Conservation (phyloP, 2,888 invertebrate genomes). For the Ectemnius cavifrons region DNA sequence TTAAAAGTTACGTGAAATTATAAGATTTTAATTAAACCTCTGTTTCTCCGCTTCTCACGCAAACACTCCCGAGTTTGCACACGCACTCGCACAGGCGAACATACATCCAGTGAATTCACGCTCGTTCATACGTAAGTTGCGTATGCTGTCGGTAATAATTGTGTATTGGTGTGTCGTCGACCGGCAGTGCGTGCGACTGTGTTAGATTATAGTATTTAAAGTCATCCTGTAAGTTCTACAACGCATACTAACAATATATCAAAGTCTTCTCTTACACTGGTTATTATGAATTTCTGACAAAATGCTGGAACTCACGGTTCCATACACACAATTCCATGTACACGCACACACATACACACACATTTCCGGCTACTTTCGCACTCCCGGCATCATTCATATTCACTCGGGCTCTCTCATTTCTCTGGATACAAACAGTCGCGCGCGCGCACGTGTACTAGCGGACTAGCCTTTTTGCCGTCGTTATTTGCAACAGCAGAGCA, state of each 20-base stretch:
- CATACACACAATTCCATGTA: background rate
- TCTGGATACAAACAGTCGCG: background rate
- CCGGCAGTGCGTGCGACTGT: no score
- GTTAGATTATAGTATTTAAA: conserved; percentile 55
- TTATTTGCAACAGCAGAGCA: background rate
- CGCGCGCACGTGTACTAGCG: background rate
- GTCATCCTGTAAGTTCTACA: conserved; percentile 60
- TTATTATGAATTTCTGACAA: conserved; percentile 67
- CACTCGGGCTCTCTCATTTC: conserved; percentile 9
- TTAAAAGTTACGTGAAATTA: conserved; percentile 69
- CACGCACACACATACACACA: conserved; percentile 16
- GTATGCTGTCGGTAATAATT: conserved; percentile 52
- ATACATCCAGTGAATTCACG: no score
- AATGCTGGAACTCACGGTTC: conserved; percentile 64
- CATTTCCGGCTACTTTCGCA: conserved; percentile 7
- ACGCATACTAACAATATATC: conserved; percentile 63
- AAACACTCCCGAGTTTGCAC: conserved; percentile 46
- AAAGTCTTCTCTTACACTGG: conserved; percentile 63
- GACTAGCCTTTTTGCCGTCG: background rate
- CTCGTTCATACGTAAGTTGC: conserved; percentile 20
- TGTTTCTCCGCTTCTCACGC: conserved; percentile 19
- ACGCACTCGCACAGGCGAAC: conserved; percentile 34
- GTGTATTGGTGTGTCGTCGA: conserved; percentile 43
- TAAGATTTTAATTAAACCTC: conserved; percentile 65
- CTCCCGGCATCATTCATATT: conserved; percentile 10